Conservation (phyloP, 2,888 invertebrate genomes). For the Liposcelis brunnea region DNA sequence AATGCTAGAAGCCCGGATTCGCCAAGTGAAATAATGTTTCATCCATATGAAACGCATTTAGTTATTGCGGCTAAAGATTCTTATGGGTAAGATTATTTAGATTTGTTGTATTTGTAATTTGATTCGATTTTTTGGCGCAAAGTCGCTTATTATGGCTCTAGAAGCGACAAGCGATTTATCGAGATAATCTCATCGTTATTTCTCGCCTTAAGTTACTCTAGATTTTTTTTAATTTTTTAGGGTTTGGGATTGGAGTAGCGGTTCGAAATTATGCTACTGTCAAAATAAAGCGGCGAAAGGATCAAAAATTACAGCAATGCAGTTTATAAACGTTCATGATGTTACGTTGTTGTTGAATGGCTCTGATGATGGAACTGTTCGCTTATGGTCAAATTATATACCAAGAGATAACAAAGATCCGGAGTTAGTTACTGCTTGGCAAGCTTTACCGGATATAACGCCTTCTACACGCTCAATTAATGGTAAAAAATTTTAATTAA, state of each 20-base stretch:
- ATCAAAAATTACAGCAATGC: constrained; percentile 60
- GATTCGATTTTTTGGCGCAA: not conserved
- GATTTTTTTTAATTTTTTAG: constrained; percentile 27
- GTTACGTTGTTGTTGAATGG: constrained; percentile 56
- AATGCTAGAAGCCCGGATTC: constrained; percentile 60
- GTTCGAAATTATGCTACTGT: constrained; percentile 46
- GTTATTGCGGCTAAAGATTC: constrained; percentile 74
- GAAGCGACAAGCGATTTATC: too few relatives aligned
- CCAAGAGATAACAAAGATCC: constrained; percentile 25
- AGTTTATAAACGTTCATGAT: constrained; percentile 77
- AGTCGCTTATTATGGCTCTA: too few relatives aligned
- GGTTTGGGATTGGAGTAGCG: constrained; percentile 70
- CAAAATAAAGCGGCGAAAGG: constrained; percentile 18
- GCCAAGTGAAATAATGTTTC: constrained; percentile 63
- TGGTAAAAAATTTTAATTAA: too few relatives aligned
- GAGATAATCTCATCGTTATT: too few relatives aligned
- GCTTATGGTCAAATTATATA: constrained; percentile 37
- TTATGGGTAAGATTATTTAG: constrained; percentile 40
- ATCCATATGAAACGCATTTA: constrained; percentile 79
- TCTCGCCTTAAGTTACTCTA: too few relatives aligned
- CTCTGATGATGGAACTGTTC: constrained; percentile 59
- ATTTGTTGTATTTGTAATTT: constrained; percentile 1
- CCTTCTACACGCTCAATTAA: constrained; percentile 26
- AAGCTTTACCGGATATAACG: constrained; percentile 52
- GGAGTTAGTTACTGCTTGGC: constrained; percentile 65